These are phyloP conservation scores for Anoura caudifer DNA, from an alignment of 2,113 vertebrate genomes.

Conservation along the genomic window DNA sequence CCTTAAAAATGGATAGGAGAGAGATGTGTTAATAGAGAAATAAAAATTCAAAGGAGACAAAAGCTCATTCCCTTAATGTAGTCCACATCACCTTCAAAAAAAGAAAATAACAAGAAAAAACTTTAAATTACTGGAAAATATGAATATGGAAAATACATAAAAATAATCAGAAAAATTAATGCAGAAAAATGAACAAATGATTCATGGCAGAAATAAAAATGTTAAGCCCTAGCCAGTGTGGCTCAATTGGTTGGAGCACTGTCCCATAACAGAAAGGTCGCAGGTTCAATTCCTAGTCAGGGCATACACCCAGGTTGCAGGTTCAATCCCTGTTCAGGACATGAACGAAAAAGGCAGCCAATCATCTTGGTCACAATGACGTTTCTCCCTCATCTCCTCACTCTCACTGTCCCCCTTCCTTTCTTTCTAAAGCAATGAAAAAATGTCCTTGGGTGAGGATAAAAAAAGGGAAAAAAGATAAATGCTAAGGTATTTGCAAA, in stretches of 20 bases:
- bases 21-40: background rate
- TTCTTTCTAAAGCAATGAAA: no score
- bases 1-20: constrained; percentile 4
- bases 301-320: no score
- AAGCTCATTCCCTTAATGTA: background rate
- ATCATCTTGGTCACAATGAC: no score
- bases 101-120: background rate
- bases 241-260: no score
- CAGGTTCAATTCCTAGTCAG: no score
- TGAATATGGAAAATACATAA: background rate
- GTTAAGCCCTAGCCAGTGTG: background rate
- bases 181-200: background rate
- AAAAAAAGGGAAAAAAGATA: no score
- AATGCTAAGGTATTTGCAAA: background rate
- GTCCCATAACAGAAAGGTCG: no score
- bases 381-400: no score
- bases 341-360: no score
- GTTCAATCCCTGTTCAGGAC: no score
- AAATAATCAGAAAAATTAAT: constrained; percentile 27
- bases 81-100: background rate
- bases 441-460: no score
- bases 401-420: no score
- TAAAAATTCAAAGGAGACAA: constrained; percentile 37
- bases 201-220: constrained; percentile 8
- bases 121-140: constrained; percentile 16